Evolutionary conservation across 1,140 invertebrate species (phyloP).

Genomic region (Sesamia nonagrioides): DNA sequence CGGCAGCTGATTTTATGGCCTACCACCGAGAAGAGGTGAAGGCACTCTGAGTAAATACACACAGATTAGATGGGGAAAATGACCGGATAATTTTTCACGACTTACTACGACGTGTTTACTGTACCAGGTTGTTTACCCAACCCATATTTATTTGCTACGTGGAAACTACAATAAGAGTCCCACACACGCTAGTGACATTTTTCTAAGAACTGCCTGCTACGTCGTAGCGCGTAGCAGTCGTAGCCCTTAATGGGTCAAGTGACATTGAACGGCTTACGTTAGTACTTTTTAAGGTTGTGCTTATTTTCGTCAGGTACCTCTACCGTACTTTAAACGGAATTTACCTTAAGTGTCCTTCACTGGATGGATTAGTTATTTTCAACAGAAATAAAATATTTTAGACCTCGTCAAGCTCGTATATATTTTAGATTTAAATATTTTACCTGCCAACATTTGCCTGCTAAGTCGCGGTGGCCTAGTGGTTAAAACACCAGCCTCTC

Average conservation of each 20-base stretch:
- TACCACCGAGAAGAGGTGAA: no score
- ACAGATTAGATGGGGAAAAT: slow-evolving; percentile 9
- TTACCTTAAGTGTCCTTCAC: background rate
- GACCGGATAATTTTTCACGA: slow-evolving; percentile 6
- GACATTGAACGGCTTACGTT: background rate
- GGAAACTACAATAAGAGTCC: slow-evolving; percentile 7
- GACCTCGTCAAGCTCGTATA: no score
- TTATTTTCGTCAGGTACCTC: background rate
- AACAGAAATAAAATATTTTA: no score
- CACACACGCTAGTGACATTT: slow-evolving; percentile 1
- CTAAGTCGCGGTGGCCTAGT: no score
- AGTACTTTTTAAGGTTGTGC: background rate
- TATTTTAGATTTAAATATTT: no score
- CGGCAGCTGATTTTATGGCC: no score
- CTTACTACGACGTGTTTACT: background rate
- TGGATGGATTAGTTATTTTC: no score
- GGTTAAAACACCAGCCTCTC: no score
- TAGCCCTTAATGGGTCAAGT: slow-evolving; percentile 21
- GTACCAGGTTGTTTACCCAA: background rate
- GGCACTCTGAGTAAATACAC: slow-evolving; percentile 1
- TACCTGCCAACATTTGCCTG: no score
- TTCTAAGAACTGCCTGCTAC: slow-evolving; percentile 6
- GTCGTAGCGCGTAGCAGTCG: background rate
- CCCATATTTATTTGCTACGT: slow-evolving; percentile 5
- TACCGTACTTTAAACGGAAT: background rate